Evolutionary conservation across 2,797 vertebrate species (phyloP), one percentile per base, ranked within the genome.

Genomic region (Gastrophryne carolinensis): DNA sequence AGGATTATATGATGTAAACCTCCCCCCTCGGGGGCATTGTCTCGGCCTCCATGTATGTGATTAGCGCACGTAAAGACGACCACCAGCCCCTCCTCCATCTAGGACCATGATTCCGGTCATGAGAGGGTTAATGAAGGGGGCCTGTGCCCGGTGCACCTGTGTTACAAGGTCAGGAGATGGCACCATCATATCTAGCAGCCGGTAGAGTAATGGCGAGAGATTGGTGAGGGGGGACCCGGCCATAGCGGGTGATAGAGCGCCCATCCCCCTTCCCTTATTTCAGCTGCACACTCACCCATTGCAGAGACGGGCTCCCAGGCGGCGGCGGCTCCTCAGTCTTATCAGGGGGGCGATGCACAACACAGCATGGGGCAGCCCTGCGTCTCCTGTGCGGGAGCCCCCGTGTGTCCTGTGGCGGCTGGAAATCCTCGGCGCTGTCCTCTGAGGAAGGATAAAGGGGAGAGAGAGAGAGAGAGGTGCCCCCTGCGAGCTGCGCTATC

Each of bases 211-310:
- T 34, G 41, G 4, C 24, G 23, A 57, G 34, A 39, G 19, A 39
- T 35, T 26, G 58, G 21, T 29, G 61, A 30, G 32, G 47, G 30
- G n/a, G 26, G 57, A n/a, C n/a, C n/a, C n/a, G n/a, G n/a, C n/a
- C 37, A 49, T 63, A 60, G 63, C 39, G 72, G 64, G 53, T 37
- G 73, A 64, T 57, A 15, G 37, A 34, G 7, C 21, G 12, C 64
- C n/a, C 3, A 35, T 53, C 49, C 26, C 41, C 73, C 32, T n/a
- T 29, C 63, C 64, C 73, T 41, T 44, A 67, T 66, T 30, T 23
- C 32, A 44, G 47, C 70, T 47, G 57, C 41, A 41, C 35, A 69
- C 73, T 76, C 65, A 76, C 73, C 73, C 73, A 76, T 76, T 69
- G 73, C 73, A 76, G 34, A 69, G 64, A 61, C 32, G 50, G 73